A percentile compares a stretch with the other conserved stretches of the same genome.
Evolutionary conservation across 53 echinoderm and acorn worm genomes (phyloP).

Genomic region (Luidia sarsii): DNA sequence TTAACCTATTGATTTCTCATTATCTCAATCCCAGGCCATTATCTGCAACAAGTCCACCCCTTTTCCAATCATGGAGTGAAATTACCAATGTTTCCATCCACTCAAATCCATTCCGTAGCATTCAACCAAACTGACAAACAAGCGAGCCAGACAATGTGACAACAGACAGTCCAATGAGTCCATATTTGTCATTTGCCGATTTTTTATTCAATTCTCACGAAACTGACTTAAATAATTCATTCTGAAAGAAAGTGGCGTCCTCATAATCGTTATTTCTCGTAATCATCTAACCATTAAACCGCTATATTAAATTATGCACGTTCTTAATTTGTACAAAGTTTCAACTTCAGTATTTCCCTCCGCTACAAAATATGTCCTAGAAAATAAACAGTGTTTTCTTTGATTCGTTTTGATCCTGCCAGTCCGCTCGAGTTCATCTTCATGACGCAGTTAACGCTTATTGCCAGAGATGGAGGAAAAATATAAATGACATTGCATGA

Average conservation of each 20-base stretch:
- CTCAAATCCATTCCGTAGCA: too few relatives aligned
- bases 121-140: neutral
- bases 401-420: neutral
- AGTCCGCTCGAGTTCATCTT: too few relatives aligned
- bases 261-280: neutral
- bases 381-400: constrained; percentile 21
- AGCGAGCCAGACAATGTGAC: neutral
- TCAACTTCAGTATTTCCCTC: neutral
- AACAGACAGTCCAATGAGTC: neutral
- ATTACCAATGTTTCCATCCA: too few relatives aligned
- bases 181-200: too few relatives aligned
- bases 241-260: constrained; percentile 39
- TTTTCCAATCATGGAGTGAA: too few relatives aligned
- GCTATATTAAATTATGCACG: constrained; percentile 17
- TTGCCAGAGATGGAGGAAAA: too few relatives aligned
- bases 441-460: too few relatives aligned
- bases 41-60: too few relatives aligned
- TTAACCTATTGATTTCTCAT: too few relatives aligned
- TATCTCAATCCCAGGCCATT: too few relatives aligned
- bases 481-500: too few relatives aligned
- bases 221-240: constrained; percentile 29
- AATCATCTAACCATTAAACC: constrained; percentile 31
- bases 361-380: constrained; percentile 14
- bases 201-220: constrained; percentile 38
- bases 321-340: constrained; percentile 10